Base-by-base conservation (phyloP, 2,113 vertebrate species). In the Pseudopipra pipra region DNA sequence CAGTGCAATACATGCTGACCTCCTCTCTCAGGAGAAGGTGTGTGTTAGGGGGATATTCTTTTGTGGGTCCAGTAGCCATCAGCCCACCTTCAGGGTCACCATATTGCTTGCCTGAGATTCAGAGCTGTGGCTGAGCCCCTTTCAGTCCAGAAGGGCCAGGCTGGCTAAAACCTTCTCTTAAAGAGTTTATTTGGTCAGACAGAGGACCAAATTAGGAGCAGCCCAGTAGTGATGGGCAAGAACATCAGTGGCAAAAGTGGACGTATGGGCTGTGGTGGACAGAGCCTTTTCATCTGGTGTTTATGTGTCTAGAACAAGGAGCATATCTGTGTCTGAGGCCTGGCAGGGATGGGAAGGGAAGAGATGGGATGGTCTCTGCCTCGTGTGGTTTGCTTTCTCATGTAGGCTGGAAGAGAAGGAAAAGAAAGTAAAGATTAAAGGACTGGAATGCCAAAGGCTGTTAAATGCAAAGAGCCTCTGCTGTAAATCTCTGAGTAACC, bases 21-120 rank as follows among this genome's bases (percentile, higher is more conserved):
- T 86, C 18, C 30, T 46, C 28, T 79, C 46, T 78, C 3, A 0
- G 59, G 68, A 59, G 37, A 8, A 1, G 3, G 8, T 1, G 0
- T n/a, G 27, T 76, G 31, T 73, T 73, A 28, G 17, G 33, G 43
- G 13, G 70, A 5, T 27, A 51, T 4, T 41, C 20, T 54, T 35
- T 19, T 37, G 43, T 58, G 54, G 55, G 9, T 88, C 11, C 21
- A 19, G 46, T 19, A 70, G 51, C 47, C 27, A 20, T 35, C 66
- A 76, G 44, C 41, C 44, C 23, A 61, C 3, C 4, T 30, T 11
- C 22, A 25, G n/a, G 28, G 37, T 39, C 28, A 77, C 41, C 1
- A 0, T 12, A 11, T 19, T 31, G 43, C 41, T 63, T 30, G 10
- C 21, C 23, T 37, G 67, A 30, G 41, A 33, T 39, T 92, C 56